Conservation (phyloP, 2,888 invertebrate species). For the Drosophila barbarae region DNA sequence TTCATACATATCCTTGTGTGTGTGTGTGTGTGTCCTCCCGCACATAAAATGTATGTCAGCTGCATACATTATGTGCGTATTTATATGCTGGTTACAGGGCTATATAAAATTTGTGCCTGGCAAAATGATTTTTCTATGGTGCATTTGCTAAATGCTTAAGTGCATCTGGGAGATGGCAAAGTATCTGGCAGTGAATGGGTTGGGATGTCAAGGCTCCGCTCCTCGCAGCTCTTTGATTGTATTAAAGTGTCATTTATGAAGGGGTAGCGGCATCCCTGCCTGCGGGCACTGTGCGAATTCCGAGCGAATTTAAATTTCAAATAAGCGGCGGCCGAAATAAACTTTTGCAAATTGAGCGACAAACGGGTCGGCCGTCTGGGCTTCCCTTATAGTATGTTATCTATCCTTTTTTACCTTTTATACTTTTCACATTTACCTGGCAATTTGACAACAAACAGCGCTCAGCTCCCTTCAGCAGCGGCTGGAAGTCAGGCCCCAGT, state of each 20-base stretch:
- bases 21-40: background rate
- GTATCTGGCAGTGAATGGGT: conserved; percentile 53
- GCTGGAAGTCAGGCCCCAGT: conserved; percentile 7
- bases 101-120: conserved; percentile 61
- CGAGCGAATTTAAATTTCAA: conserved; percentile 33
- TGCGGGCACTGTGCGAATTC: no score
- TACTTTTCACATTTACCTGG: conserved; percentile 32
- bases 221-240: conserved; percentile 43
- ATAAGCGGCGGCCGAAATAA: conserved; percentile 33
- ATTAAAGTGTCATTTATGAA: conserved; percentile 29
- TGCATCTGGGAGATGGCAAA: conserved; percentile 45
- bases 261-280: background rate
- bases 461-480: background rate
- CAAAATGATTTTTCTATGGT: conserved; percentile 69
- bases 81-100: conserved; percentile 29
- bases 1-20: conserved; percentile 22
- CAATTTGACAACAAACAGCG: conserved; percentile 24
- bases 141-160: conserved; percentile 66
- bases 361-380: conserved; percentile 8
- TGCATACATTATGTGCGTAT: conserved; percentile 40
- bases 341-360: conserved; percentile 36
- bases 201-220: conserved; percentile 64
- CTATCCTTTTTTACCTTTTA: conserved; percentile 14
- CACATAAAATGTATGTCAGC: conserved; percentile 66
- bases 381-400: background rate